A percentile compares a stretch with the other conserved stretches of the same genome.
phyloP scores from a whole-genome alignment of 92 coral and sea anemone species.

The Porites cylindrica region DNA sequence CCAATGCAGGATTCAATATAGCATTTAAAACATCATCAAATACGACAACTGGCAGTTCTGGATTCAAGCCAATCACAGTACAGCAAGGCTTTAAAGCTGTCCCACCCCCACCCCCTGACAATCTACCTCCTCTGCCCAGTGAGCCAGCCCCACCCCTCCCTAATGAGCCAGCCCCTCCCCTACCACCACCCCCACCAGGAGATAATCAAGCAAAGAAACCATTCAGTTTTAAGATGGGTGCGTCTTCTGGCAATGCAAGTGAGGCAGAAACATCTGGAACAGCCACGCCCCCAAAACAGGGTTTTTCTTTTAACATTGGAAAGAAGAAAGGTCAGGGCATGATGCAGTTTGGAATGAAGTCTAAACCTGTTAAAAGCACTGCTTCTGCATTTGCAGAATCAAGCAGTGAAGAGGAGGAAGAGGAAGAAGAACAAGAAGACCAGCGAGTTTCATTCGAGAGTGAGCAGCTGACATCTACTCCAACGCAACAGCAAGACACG shows the following conservation, averaged over 20 bases:
- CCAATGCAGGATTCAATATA: slow-evolving; percentile 23
- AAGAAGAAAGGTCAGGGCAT: slow-evolving; percentile 58
- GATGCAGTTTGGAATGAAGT: slow-evolving; percentile 76
- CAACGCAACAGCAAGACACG: slow-evolving; percentile 86
- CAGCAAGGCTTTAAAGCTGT: slow-evolving; percentile 70
- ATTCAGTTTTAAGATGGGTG: slow-evolving; percentile 79
- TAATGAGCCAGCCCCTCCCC: slow-evolving; percentile 76
- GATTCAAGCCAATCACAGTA: slow-evolving; percentile 76
- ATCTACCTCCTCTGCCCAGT: slow-evolving; percentile 77
- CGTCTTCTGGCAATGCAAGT: background rate
- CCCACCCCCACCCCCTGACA: slow-evolving; percentile 65
- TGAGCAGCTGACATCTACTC: slow-evolving; percentile 77
- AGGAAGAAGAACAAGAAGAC: slow-evolving; percentile 29
- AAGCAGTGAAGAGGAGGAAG: slow-evolving; percentile 90
- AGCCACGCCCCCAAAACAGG: slow-evolving; percentile 42
- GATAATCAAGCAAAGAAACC: slow-evolving; percentile 63
- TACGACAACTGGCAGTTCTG: slow-evolving; percentile 44
- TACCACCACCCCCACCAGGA: slow-evolving; percentile 73
- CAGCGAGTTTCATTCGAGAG: slow-evolving; percentile 49
- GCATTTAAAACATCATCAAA: slow-evolving; percentile 50
- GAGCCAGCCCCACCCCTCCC: slow-evolving; percentile 88
- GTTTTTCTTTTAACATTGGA: slow-evolving; percentile 79
- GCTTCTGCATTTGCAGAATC: slow-evolving; percentile 92
- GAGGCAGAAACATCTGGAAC: slow-evolving; percentile 32
- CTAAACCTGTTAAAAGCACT: slow-evolving; percentile 59